These are phyloP conservation scores for Saguinus midas DNA, from an alignment of 2,113 vertebrate species.

Conservation along the genomic window DNA sequence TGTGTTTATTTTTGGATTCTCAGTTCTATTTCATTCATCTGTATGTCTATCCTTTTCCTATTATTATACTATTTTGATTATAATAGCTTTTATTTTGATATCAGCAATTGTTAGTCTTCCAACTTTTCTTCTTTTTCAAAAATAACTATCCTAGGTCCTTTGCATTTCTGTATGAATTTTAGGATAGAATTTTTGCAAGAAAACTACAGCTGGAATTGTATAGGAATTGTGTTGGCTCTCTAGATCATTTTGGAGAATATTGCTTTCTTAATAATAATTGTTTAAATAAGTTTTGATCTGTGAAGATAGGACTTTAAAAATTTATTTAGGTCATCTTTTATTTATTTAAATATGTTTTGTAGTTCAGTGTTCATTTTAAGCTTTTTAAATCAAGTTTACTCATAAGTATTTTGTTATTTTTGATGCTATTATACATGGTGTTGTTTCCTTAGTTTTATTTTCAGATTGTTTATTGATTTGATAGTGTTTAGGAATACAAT, in stretches of 20 bases:
- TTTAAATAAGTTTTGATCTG: neutral
- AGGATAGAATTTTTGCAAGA: neutral
- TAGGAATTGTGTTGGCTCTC: neutral
- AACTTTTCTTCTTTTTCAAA: neutral
- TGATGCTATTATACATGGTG: neutral
- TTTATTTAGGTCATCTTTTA: neutral
- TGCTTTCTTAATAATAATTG: neutral
- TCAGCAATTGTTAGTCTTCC: neutral
- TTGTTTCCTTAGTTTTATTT: neutral
- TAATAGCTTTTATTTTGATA: neutral
- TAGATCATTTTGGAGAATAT: neutral
- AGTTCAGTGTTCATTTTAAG: neutral
- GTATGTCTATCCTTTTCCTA: neutral
- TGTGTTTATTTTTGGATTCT: neutral
- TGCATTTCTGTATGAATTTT: neutral
- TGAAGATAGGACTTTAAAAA: neutral
- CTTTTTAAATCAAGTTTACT: neutral
- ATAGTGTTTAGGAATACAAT: neutral
- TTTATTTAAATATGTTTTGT: neutral
- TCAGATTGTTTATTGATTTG: neutral
- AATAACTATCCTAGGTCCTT: neutral
- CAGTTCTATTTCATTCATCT: neutral
- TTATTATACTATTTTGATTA: neutral
- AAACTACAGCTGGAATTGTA: neutral
- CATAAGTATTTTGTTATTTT: neutral